Evolutionary conservation across 2,888 invertebrate species (phyloP).

Genomic region (Euplexia lucipara): DNA sequence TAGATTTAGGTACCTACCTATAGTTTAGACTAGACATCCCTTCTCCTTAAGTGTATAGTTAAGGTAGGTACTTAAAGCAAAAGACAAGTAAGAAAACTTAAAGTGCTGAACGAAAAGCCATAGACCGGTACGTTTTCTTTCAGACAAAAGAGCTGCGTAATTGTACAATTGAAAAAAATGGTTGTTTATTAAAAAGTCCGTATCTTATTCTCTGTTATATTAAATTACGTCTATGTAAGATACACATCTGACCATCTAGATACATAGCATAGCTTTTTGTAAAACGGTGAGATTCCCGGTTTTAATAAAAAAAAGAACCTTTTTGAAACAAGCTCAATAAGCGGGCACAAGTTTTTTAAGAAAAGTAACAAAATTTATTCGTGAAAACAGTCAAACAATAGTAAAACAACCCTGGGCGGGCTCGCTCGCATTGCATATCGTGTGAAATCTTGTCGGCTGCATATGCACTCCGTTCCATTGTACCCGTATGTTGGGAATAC

Average conservation of each 20-base stretch:
- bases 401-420: slow-evolving; percentile 66
- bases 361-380: slow-evolving; percentile 61
- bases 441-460: slow-evolving; percentile 75
- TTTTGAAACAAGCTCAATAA: slow-evolving; percentile 1
- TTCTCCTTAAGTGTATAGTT: too few relatives aligned
- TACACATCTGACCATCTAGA: too few relatives aligned
- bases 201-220: not conserved
- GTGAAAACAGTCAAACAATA: slow-evolving; percentile 63
- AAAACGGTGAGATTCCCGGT: not conserved
- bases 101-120: slow-evolving; percentile 12
- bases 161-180: not conserved
- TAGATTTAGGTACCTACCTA: too few relatives aligned
- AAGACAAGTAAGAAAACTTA: too few relatives aligned
- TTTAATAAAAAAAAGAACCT: not conserved
- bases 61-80: too few relatives aligned
- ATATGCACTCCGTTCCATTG: slow-evolving; percentile 73
- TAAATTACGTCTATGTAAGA: not conserved
- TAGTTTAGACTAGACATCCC: too few relatives aligned
- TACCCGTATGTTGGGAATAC: slow-evolving; percentile 74
- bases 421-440: slow-evolving; percentile 64
- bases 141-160: not conserved
- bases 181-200: not conserved
- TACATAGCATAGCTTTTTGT: not conserved
- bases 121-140: not conserved
- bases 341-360: slow-evolving; percentile 23